A percentile compares a stretch with the other conserved stretches of the same genome.
phyloP scores from a whole-genome alignment of 2,888 invertebrate species.

The Yponomeuta sedellus region DNA sequence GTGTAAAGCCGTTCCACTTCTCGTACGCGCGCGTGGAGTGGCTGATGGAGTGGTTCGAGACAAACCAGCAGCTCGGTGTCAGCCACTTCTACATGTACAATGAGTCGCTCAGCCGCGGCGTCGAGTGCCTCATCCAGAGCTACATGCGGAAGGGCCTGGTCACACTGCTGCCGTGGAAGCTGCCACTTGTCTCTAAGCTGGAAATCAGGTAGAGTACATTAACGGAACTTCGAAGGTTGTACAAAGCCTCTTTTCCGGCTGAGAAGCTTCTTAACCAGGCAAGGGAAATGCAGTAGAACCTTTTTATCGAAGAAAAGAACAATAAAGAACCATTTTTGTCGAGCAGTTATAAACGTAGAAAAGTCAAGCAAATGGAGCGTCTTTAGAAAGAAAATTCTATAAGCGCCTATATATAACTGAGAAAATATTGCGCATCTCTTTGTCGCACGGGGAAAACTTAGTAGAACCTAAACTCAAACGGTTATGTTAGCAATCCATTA shows the following conservation, averaged over 20 bases:
- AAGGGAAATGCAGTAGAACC: no score
- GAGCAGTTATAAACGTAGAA: no score
- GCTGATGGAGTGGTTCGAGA: conserved; percentile 92
- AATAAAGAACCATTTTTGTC: no score
- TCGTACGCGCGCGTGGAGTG: conserved; percentile 89
- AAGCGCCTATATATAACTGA: no score
- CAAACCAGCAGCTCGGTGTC: conserved; percentile 89
- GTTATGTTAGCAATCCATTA: no score
- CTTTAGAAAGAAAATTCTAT: no score
- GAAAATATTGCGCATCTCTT: no score
- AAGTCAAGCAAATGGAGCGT: no score
- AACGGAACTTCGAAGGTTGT: not conserved
- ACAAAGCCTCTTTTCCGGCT: not conserved
- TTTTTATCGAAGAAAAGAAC: no score
- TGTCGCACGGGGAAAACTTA: no score
- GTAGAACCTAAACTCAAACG: no score
- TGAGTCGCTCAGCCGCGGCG: conserved; percentile 87
- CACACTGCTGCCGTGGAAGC: conserved; percentile 87
- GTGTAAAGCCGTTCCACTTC: conserved; percentile 94
- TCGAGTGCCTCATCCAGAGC: conserved; percentile 84
- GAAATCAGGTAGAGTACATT: conserved; percentile 78
- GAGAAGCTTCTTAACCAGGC: no score
- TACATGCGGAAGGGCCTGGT: conserved; percentile 81
- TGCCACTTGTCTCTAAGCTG: conserved; percentile 90
- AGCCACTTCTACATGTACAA: conserved; percentile 94